Evolutionary conservation across 2,113 vertebrate genomes (phyloP).

Genomic region (Gila orcuttii): DNA sequence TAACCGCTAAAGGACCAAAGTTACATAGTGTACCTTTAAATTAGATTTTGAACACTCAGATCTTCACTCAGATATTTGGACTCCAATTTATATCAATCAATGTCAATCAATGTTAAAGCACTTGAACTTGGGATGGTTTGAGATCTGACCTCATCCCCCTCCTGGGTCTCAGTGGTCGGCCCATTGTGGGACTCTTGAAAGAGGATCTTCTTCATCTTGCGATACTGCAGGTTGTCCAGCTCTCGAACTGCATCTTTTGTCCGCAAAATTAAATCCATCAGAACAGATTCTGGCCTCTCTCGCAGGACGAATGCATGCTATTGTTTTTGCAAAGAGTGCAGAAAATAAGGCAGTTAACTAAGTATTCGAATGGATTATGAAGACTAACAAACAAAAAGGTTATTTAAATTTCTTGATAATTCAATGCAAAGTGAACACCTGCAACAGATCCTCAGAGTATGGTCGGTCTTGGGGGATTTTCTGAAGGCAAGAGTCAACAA

Average conservation of each 20-base stretch:
- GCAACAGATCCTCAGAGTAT: constrained; percentile 87
- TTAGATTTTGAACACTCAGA: neutral
- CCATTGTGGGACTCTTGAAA: constrained; percentile 92
- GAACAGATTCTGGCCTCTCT: constrained; percentile 55
- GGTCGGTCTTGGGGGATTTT: constrained; percentile 90
- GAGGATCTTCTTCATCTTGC: constrained; percentile 94
- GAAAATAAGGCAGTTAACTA: neutral
- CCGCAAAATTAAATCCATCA: constrained; percentile 55
- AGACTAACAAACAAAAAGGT: neutral
- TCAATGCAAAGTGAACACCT: constrained; percentile 72
- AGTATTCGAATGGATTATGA: neutral
- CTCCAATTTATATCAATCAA: neutral
- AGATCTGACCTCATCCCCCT: constrained; percentile 84
- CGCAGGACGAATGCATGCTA: constrained; percentile 83
- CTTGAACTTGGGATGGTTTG: neutral
- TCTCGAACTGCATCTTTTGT: constrained; percentile 88
- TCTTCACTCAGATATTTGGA: neutral
- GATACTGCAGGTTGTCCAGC: constrained; percentile 91
- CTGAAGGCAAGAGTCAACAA: constrained; percentile 92
- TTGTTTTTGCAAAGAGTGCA: constrained; percentile 33
- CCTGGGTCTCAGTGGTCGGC: constrained; percentile 80
- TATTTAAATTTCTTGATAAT: neutral
- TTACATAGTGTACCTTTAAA: no score
- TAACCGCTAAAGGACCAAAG: no score
- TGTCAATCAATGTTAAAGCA: neutral